These are phyloP conservation scores for Eilema caniola DNA, from an alignment of 2,888 invertebrate species.

Conservation along the genomic window DNA sequence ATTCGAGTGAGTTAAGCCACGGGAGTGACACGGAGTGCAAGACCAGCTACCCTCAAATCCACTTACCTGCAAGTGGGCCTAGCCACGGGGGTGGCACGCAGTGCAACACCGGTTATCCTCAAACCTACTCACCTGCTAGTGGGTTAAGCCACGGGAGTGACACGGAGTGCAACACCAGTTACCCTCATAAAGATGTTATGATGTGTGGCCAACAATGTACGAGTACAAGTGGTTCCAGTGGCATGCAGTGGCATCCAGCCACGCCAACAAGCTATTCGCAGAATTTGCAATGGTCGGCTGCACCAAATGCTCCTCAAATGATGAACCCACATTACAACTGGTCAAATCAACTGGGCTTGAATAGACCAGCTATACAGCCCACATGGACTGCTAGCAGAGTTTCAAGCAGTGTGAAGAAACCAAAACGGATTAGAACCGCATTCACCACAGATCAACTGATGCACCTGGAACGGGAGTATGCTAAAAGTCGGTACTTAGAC, in stretches of 20 bases:
- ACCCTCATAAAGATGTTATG: no score
- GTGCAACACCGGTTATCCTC: no score
- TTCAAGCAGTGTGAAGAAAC: neutral
- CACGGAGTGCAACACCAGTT: no score
- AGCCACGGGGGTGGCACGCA: no score
- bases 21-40: no score
- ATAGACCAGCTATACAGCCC: neutral
- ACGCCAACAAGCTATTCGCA: neutral
- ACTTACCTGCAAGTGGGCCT: no score
- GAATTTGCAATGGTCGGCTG: neutral
- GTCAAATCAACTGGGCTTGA: neutral
- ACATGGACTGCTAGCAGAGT: neutral
- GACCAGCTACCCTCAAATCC: no score
- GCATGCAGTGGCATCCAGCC: neutral
- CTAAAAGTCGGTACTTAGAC: neutral
- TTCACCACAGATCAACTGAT: constrained; percentile 1
- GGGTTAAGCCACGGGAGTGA: no score
- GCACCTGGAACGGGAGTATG: neutral
- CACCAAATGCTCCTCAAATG: neutral
- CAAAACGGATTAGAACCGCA: neutral
- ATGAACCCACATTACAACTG: neutral
- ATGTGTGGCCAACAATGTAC: no score
- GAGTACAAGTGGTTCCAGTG: neutral
- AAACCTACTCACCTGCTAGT: no score
- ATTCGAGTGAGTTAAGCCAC: no score